Percentiles rank a stretch among this genome's conserved stretches.
phyloP scores from a whole-genome alignment of 2,888 invertebrate species.

The Camponotus fellah region DNA sequence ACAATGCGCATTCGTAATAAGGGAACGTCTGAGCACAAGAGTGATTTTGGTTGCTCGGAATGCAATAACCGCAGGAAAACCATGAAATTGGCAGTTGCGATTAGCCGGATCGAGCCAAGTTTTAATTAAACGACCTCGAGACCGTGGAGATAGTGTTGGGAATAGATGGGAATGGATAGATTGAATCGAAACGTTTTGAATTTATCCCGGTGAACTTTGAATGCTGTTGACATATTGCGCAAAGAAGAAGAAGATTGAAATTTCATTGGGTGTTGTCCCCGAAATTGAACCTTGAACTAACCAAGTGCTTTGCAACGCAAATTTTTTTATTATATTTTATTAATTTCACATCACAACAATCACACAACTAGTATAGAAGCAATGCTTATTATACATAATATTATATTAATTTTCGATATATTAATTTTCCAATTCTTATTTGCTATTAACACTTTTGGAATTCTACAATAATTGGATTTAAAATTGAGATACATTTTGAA shows the following conservation, averaged over 20 bases:
- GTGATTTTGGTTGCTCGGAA: background rate
- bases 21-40: background rate
- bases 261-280: background rate
- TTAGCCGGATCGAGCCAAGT: conserved; percentile 37
- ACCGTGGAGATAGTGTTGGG: conserved; percentile 53
- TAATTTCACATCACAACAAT: background rate
- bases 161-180: conserved; percentile 38
- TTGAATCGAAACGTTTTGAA: conserved; percentile 44
- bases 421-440: too few species aligned
- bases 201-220: background rate
- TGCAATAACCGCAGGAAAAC: conserved; percentile 37
- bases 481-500: background rate
- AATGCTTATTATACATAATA: background rate
- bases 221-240: conserved; percentile 6
- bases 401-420: too few species aligned
- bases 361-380: background rate
- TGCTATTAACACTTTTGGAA: too few species aligned
- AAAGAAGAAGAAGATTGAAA: conserved; percentile 1
- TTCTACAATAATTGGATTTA: background rate
- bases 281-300: background rate
- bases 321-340: conserved; percentile 2
- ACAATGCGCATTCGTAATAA: conserved; percentile 10
- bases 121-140: conserved; percentile 54
- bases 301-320: background rate
- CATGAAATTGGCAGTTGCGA: conserved; percentile 46